Base-by-base conservation (phyloP, 1,140 invertebrate genomes). In the Bombus haemorrhoidalis region DNA sequence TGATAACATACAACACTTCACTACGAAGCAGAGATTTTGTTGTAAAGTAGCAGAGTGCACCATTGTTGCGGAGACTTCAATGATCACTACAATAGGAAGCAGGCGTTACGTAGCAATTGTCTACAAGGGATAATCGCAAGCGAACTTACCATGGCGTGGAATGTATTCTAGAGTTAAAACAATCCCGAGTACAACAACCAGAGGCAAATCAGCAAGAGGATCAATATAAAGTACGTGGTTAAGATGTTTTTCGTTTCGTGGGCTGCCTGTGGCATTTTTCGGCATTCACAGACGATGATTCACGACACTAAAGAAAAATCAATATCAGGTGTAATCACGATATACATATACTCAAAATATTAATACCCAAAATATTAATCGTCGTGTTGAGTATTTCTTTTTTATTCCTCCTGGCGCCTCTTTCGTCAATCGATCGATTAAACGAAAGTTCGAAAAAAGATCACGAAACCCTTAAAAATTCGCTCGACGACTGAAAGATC, bases 161-260 rank as follows among this genome's bases (percentile, higher is more conserved):
- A 85, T 83, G 74, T 87, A 76, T 37, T 73, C 71, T 43, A n/a
- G n/a, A 10, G 86, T 92, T 95, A 95, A 82, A 94, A 93, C 66
- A 95, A 69, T n/a, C 94, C 94, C 1, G 94, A 94, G 87, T 96
- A 96, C 1, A 96, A 88, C 28, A 95, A 73, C 94, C 95, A 96
- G 34, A 96, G 91, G 6, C 94, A 93, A n/a, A 95, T 90, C 25
- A 96, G 89, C 32, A 96, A 91, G 39, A 95, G 85, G 34, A 96
- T 92, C 5, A 96, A 91, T 71, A 96, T 96, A 22, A 95, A 91
- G 82, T 96, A 96, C 8, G 95, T 96, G n/a, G 94, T 95, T 62
- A 95, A 83, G 78, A 96, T 91, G 81, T 95, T 95, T 73, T 92
- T 91, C 25, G 95, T 95, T 83, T 96, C 95, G 86, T 92, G 88